A percentile compares a stretch with the other conserved stretches of the same genome.
Conservation (phyloP, 2,797 vertebrate genomes). For the Nyctalus aviator region DNA sequence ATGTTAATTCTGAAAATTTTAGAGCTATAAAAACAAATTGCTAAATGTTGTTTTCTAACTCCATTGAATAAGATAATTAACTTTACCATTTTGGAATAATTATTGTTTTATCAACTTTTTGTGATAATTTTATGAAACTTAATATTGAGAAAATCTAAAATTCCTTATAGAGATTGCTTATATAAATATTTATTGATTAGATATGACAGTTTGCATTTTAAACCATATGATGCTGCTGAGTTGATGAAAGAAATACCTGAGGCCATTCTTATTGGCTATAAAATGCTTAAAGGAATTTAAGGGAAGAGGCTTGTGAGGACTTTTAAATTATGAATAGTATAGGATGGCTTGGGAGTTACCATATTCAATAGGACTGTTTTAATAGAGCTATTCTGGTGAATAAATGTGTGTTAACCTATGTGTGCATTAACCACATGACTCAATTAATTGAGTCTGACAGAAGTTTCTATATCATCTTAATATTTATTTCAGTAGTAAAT, state of each 20-base stretch:
- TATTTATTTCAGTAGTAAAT: background rate
- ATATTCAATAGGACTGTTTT: background rate
- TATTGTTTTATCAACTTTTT: constrained; percentile 44
- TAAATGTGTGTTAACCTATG: background rate
- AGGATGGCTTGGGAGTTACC: background rate
- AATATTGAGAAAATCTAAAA: constrained; percentile 52
- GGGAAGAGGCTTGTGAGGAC: background rate
- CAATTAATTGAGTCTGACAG: background rate
- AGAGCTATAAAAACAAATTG: constrained; percentile 5
- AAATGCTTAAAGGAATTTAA: constrained; percentile 52
- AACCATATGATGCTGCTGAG: background rate
- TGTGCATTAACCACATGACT: background rate
- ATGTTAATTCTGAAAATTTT: constrained; percentile 40
- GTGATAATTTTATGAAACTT: constrained; percentile 36
- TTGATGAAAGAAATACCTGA: background rate
- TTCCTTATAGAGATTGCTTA: background rate
- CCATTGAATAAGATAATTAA: constrained; percentile 7
- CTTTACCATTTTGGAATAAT: constrained; percentile 36
- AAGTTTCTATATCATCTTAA: constrained; percentile 30
- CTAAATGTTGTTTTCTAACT: background rate
- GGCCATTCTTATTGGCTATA: background rate
- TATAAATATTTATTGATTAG: constrained; percentile 36
- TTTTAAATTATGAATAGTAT: background rate
- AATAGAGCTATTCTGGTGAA: background rate
- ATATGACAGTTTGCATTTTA: constrained; percentile 63